Evolutionary conservation across 2,797 vertebrate species (phyloP), one percentile per base, ranked within the genome.

Genomic region (Buphagus erythrorhynchus): DNA sequence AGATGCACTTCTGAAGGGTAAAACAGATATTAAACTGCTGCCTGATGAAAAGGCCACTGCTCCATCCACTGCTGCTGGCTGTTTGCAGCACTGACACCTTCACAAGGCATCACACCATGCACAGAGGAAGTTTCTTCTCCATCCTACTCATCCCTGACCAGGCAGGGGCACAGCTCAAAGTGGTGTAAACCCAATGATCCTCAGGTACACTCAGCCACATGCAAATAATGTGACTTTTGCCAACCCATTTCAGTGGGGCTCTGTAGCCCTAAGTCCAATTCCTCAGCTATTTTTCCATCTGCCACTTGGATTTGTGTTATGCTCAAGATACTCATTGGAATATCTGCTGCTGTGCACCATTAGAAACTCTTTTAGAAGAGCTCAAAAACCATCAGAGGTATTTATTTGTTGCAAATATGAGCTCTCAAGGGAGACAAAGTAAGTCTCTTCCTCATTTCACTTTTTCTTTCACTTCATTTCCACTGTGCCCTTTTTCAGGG

Each of bases 171-270:
- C 10, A 57, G 65, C 68, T 75, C 76, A 31, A 8, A 33, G 29
- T 31, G 31, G 1, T 35, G 2, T 1, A 6, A 9, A 20, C 5
- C 66, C 1, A 1, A 5, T 2, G 4, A 10, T 26, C 18, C 52
- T 22, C 46, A 31, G 88, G 65, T 11, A 26, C 35, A 17, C 21
- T 38, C 73, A 49, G 52, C 21, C 63, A 29, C 40, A 24, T 28
- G 26, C 48, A 83, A 71, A 82, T 40, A 63, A 59, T 4, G 10
- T 4, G 67, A 46, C 36, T 94, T 62, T 45, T 28, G 35, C 13
- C n/a, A 49, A 22, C 33, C 14, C 33, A 4, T 42, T 57, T 25
- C 76, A 45, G 19, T 9, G 46, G 72, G 45, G 33, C 16, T 74
- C 54, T 86, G 54, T 3, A 22, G 46, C 40, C 40, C 40, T 3